Base-by-base conservation (phyloP, 2,888 invertebrate species). In the Cotesia congregata region DNA sequence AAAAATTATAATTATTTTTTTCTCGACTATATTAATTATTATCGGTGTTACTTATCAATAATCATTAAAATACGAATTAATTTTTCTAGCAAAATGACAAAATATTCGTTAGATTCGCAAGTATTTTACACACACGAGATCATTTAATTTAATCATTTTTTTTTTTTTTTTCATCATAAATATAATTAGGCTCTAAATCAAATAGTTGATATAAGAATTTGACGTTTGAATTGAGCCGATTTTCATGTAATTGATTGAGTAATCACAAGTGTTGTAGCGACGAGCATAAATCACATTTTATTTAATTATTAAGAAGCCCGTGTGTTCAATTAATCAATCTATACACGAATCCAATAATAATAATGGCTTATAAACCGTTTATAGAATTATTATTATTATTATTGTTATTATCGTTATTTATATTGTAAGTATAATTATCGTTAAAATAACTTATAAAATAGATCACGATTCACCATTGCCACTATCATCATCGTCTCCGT, bases 401-500 rank as follows among this genome's bases (percentile, higher is more conserved):
- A 15, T 69, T 70, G 15, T 30, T 30, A 59, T 41, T 69, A 67
- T 71, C 30, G 61, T 59, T 38, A 12, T 64, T 20, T 50, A 39
- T 73, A 67, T 40, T 41, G 40, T 67, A 70, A 77, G 75, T 72
- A 75, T 75, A 64, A 12, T 77, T 72, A 40, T 69, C 60, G 1
- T 50, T 50, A 50, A 15, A 38, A 12, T 69, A 61, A 64, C 65
- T 69, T 85, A 88, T 67, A 86, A 86, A 83, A 88, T 87, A 84
- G 91, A 93, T 95, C 95, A 95, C 93, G 95, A 96, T 91, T 97
- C 97, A 81, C 96, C 97, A 90, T 97, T 97, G 83, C 96, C 97
- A 90, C 96, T 96, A 90, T 97, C 96, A 88, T 96, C 96, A 75
- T 94, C 96, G 85, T 96, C 95, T 67, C 91, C 93, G 84, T 93